These are phyloP conservation scores for Lasiurus cinereus DNA, from an alignment of 2,113 vertebrate species.

Conservation along the genomic window DNA sequence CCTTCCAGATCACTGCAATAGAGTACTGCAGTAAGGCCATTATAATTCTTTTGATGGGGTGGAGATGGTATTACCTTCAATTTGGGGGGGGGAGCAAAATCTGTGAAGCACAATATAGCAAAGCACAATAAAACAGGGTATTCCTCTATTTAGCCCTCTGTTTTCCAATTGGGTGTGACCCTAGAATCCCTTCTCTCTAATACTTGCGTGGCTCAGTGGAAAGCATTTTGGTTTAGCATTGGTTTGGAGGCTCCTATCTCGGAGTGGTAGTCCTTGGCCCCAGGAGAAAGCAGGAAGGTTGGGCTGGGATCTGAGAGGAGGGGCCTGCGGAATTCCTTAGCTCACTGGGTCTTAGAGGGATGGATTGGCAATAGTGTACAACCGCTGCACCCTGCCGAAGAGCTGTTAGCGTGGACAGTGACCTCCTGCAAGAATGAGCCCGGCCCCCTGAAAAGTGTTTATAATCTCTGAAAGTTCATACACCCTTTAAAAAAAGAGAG, in stretches of 20 bases:
- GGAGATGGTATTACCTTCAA: not conserved
- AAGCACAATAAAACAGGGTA: not conserved
- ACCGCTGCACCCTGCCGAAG: conserved; percentile 24
- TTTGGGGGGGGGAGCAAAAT: not conserved
- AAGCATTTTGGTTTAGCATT: not conserved
- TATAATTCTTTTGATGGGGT: not conserved
- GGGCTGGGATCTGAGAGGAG: not conserved
- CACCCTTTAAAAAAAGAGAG: conserved; percentile 51
- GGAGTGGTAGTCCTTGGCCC: not conserved
- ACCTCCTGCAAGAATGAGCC: conserved; percentile 31
- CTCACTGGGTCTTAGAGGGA: not conserved
- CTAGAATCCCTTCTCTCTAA: not conserved
- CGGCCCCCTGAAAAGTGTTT: conserved; percentile 62
- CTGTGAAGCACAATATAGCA: not conserved
- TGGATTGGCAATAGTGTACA: not conserved
- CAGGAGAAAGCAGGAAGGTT: not conserved
- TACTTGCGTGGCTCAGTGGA: not conserved
- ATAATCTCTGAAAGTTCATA: conserved; percentile 74
- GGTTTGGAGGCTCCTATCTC: not conserved
- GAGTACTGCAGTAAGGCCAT: not conserved
- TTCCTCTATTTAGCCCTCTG: not conserved
- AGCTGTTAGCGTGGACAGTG: conserved; percentile 48
- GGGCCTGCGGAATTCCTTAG: not conserved
- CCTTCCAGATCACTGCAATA: not conserved
- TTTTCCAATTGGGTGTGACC: not conserved